Conservation (phyloP, 2,888 invertebrate species). For the Athetis lepigone region DNA sequence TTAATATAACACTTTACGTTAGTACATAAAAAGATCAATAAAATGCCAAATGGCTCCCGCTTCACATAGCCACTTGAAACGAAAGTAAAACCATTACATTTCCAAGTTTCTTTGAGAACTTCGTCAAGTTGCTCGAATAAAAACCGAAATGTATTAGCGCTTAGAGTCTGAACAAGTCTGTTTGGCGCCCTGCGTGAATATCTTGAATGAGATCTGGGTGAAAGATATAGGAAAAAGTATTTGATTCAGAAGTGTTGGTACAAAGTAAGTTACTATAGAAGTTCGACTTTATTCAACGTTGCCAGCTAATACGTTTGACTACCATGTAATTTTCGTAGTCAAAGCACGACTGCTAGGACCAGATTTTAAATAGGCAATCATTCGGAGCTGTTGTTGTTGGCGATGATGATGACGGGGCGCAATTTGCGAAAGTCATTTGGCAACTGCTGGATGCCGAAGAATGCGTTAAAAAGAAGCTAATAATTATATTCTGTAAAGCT, state of each 20-base stretch:
- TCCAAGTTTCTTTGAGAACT: conserved; percentile 36
- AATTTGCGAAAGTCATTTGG: too few relatives aligned
- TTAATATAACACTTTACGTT: not conserved
- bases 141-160: conserved; percentile 39
- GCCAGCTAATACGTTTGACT: too few relatives aligned
- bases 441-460: too few relatives aligned
- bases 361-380: too few relatives aligned
- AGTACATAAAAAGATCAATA: conserved; percentile 4
- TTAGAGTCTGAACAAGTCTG: conserved; percentile 19
- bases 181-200: conserved; percentile 39
- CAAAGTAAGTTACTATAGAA: not conserved
- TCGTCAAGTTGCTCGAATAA: conserved; percentile 32
- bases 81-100: conserved; percentile 15
- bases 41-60: conserved; percentile 6
- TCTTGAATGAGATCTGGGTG: conserved; percentile 28
- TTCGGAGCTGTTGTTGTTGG: too few relatives aligned
- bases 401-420: too few relatives aligned
- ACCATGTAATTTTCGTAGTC: too few relatives aligned
- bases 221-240: conserved; percentile 22
- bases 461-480: too few relatives aligned
- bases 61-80: not conserved
- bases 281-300: not conserved
- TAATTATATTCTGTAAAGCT: too few relatives aligned
- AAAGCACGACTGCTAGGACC: too few relatives aligned
- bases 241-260: not conserved